phyloP scores from a whole-genome alignment of 2,113 vertebrate species.

The Lophura nycthemera region DNA sequence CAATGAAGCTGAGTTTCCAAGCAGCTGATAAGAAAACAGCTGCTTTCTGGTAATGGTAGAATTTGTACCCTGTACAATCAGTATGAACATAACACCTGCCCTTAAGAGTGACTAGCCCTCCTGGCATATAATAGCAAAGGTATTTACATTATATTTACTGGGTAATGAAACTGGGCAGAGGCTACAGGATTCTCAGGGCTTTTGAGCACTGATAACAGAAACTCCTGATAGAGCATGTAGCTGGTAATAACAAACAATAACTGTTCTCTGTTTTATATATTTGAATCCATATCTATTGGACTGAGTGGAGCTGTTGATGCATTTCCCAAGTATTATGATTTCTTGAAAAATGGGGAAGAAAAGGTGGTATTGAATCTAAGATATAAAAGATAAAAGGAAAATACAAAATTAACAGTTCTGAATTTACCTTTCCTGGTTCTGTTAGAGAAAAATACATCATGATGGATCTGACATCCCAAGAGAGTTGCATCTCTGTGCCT shows the following conservation, averaged over 20 bases:
- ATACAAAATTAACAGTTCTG: background rate
- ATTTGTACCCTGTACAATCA: background rate
- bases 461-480: accelerated
- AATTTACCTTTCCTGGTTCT: background rate
- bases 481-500: background rate
- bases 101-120: background rate
- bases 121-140: background rate
- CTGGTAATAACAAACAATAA: constrained; percentile 5
- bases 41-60: background rate
- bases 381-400: background rate
- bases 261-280: background rate
- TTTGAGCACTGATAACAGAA: background rate
- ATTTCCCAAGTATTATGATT: background rate
- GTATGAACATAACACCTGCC: accelerated
- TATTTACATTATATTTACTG: background rate
- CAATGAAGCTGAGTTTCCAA: background rate
- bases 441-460: background rate
- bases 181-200: background rate
- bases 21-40: background rate
- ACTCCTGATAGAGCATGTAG: background rate
- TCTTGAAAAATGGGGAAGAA: background rate
- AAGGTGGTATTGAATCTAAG: background rate
- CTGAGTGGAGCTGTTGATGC: background rate
- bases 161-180: background rate
- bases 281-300: constrained; percentile 36